A percentile compares a stretch with the other conserved stretches of the same genome.
These are phyloP conservation scores for Nyctalus aviator DNA, from an alignment of 2,797 vertebrate species.

Conservation along the genomic window DNA sequence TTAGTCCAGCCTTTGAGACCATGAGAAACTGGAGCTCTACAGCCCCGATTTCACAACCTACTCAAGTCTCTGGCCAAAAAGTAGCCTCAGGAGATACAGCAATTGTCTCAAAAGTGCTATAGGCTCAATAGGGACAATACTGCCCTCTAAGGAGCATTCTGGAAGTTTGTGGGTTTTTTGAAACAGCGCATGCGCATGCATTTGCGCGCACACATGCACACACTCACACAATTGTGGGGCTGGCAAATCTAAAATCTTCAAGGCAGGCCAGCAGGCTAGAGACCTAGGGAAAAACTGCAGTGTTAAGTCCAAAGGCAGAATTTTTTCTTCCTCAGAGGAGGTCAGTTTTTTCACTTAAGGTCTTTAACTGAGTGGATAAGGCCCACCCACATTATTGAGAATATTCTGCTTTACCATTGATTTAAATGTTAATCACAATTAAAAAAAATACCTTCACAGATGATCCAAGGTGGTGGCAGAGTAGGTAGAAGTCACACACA, in stretches of 20 bases:
- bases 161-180: slow-evolving; percentile 11
- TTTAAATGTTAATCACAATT: slow-evolving; percentile 58
- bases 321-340: slow-evolving; percentile 23
- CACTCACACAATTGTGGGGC: background rate
- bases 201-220: background rate
- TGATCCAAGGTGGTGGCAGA: background rate
- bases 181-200: slow-evolving; percentile 3
- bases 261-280: background rate
- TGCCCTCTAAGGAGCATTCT: slow-evolving; percentile 44
- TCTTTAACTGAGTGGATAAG: background rate
- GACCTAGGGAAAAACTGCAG: background rate
- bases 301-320: background rate
- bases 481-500: background rate
- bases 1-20: slow-evolving; percentile 36
- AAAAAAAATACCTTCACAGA: background rate
- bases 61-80: slow-evolving; percentile 8
- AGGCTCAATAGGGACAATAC: background rate
- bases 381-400: background rate
- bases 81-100: background rate
- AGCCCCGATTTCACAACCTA: background rate
- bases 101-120: background rate
- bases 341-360: slow-evolving; percentile 29
- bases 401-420: slow-evolving; percentile 18
- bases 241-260: background rate
- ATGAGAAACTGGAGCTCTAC: slow-evolving; percentile 30